phyloP scores from a whole-genome alignment of 2,797 vertebrate species.

The Hybognathus amarus region DNA sequence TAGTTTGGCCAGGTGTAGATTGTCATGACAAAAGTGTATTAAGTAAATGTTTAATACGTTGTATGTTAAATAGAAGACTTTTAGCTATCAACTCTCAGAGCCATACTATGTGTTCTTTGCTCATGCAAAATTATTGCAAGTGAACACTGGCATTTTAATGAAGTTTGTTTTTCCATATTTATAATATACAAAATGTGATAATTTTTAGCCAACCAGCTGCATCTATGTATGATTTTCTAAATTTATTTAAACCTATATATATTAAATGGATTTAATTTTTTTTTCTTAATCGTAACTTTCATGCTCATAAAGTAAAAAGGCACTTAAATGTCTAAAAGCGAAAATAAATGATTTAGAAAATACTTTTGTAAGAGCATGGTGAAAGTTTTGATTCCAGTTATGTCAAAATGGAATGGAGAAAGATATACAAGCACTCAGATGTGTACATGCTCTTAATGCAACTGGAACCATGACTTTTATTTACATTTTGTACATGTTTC shows the following conservation, averaged over 20 bases:
- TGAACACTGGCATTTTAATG: conserved; percentile 7
- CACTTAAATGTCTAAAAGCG: not conserved
- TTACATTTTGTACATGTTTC: conserved; percentile 66
- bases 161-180: conserved; percentile 3
- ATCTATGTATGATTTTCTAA: conserved; percentile 18
- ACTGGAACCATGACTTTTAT: conserved; percentile 67
- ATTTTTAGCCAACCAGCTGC: conserved; percentile 14
- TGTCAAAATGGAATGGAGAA: not conserved
- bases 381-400: conserved; percentile 1
- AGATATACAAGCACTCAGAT: not conserved
- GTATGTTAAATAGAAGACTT: not conserved
- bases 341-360: conserved; percentile 8
- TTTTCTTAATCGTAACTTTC: not conserved
- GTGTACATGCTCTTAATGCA: conserved; percentile 37
- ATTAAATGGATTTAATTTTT: not conserved
- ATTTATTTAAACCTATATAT: not conserved
- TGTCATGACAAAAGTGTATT: not conserved
- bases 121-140: conserved; percentile 7
- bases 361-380: conserved; percentile 2
- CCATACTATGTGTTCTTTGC: conserved; percentile 12
- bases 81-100: not conserved
- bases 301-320: conserved; percentile 17
- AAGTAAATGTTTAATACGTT: not conserved
- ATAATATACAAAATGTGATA: not conserved
- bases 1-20: not conserved